Conservation (phyloP, 2,797 vertebrate genomes). For the Echiichthys vipera region DNA sequence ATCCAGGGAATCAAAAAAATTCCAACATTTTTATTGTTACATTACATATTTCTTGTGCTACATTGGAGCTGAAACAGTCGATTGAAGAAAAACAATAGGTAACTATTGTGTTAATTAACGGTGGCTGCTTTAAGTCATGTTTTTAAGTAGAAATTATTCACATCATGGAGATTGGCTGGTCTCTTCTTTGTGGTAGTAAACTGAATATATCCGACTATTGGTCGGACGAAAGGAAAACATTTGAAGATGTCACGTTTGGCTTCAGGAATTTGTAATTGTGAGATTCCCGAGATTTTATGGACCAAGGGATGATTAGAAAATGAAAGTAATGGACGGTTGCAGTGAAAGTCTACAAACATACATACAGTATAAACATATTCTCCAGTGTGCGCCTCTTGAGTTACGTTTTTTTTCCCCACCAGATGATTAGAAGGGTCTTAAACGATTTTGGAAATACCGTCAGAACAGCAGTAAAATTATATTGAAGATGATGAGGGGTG, state of each 20-base stretch:
- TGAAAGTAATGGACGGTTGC: neutral
- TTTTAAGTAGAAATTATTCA: no score
- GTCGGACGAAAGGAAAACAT: neutral
- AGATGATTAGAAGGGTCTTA: neutral
- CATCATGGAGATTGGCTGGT: no score
- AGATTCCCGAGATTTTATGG: neutral
- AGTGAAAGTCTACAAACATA: neutral
- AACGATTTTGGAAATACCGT: neutral
- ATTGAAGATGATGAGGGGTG: no score
- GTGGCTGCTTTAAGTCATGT: no score
- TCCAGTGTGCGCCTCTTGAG: neutral
- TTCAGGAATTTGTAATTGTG: neutral
- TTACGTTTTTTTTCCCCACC: neutral
- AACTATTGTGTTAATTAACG: neutral
- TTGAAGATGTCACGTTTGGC: neutral
- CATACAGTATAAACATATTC: neutral
- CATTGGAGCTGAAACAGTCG: neutral
- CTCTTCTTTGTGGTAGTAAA: neutral
- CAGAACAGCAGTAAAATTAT: conserved; percentile 3
- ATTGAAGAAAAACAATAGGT: neutral
- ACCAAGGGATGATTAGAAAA: neutral
- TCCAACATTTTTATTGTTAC: conserved; percentile 6
- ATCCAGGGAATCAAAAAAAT: neutral
- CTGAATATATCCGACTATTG: neutral
- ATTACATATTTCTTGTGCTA: neutral